Percentiles rank a stretch among this genome's conserved stretches.
These are phyloP conservation scores for Diloba caeruleocephala DNA, from an alignment of 2,888 invertebrate species.

Conservation along the genomic window DNA sequence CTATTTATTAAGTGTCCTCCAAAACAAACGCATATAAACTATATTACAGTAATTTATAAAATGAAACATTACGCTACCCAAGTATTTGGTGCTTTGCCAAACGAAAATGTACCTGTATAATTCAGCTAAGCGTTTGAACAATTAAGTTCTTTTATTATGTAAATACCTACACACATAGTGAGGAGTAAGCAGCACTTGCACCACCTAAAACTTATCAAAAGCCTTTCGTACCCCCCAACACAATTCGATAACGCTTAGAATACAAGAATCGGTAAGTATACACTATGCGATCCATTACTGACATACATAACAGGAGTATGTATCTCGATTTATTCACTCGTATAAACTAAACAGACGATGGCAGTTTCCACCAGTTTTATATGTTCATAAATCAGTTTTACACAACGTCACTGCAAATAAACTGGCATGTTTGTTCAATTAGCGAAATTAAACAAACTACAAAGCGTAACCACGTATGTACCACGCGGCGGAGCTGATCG, in stretches of 20 bases:
- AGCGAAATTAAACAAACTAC: conserved; percentile 64
- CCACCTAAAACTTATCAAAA: conserved; percentile 47
- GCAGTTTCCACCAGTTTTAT: conserved; percentile 69
- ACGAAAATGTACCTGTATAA: conserved; percentile 25
- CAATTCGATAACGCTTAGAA: conserved; percentile 63
- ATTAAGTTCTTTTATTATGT: conserved; percentile 23
- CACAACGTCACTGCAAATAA: conserved; percentile 82
- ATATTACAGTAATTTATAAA: conserved; percentile 17
- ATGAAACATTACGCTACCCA: conserved; percentile 26
- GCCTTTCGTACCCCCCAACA: conserved; percentile 56
- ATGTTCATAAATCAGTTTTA: conserved; percentile 70
- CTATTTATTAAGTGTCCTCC: conserved; percentile 2
- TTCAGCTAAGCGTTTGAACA: conserved; percentile 29
- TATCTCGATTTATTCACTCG: conserved; percentile 72
- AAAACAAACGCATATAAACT: conserved; percentile 17
- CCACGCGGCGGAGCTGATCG: conserved; percentile 81
- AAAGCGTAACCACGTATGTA: conserved; percentile 69
- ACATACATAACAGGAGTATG: conserved; percentile 59
- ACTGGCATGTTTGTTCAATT: conserved; percentile 74
- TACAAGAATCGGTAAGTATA: conserved; percentile 60
- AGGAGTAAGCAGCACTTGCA: conserved; percentile 47
- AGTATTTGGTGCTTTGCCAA: conserved; percentile 51
- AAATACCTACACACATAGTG: conserved; percentile 40
- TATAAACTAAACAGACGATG: conserved; percentile 63
- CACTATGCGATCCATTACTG: conserved; percentile 56